A percentile compares a stretch with the other conserved stretches of the same genome.
Evolutionary conservation across 1,140 invertebrate genomes (phyloP).

Genomic region (Bombus sibiricus): DNA sequence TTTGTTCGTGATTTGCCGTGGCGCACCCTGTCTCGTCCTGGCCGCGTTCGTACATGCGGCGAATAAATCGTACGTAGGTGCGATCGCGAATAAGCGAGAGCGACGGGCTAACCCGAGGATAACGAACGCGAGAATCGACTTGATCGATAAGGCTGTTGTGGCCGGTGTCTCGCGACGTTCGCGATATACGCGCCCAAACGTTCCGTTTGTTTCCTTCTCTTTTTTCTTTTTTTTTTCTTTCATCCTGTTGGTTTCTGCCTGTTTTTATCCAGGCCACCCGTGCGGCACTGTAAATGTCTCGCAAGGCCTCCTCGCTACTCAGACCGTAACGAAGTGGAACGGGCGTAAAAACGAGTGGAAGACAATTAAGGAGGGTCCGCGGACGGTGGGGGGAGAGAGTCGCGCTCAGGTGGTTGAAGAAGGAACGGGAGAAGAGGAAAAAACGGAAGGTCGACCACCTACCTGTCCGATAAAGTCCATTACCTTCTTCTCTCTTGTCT

Average conservation of each 20-base stretch:
- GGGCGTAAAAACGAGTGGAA: slow-evolving; percentile 75
- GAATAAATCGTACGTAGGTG: neutral
- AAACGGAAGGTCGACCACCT: slow-evolving; percentile 73
- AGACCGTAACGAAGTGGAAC: slow-evolving; percentile 74
- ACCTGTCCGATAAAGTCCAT: slow-evolving; percentile 74
- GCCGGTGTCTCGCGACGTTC: neutral
- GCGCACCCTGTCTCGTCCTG: neutral
- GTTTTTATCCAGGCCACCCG: slow-evolving; percentile 65
- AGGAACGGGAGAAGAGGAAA: slow-evolving; percentile 18
- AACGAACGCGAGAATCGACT: slow-evolving; percentile 4
- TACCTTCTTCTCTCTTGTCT: slow-evolving; percentile 59
- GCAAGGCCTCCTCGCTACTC: slow-evolving; percentile 61
- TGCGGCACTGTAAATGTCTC: slow-evolving; percentile 63
- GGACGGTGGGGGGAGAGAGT: neutral
- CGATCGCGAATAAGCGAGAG: neutral
- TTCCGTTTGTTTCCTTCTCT: neutral
- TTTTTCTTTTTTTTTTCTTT: neutral
- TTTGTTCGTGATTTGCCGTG: neutral
- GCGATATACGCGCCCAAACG: neutral
- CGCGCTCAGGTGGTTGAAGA: slow-evolving; percentile 32
- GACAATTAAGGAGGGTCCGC: slow-evolving; percentile 72
- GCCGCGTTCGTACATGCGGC: neutral
- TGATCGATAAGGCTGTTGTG: neutral
- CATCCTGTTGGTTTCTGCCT: slow-evolving; percentile 33
- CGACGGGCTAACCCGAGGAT: neutral